Evolutionary conservation across 2,113 vertebrate genomes (phyloP), one percentile per base, ranked within the genome.

Genomic region (Cebidichthys violaceus): DNA sequence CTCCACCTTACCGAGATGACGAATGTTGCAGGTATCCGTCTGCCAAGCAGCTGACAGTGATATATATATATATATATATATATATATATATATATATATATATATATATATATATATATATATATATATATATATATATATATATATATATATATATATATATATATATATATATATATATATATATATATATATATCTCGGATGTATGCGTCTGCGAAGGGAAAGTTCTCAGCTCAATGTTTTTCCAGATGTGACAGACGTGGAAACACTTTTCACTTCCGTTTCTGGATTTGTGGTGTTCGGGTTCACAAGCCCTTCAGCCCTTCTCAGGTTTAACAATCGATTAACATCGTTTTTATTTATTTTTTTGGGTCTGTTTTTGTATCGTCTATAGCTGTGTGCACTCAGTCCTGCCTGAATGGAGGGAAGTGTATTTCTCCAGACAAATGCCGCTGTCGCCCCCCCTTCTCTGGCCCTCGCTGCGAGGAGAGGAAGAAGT

Each of bases 351-450:
- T 1, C 0, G 18, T 43, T 17, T 47, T 69, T 81, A 10, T 81
- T 1, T n/a, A n/a, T n/a, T n/a, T n/a, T 60, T 1, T 69, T 24
- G 24, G 31, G 17, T 79, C 8, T 81, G n/a, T 71, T 64, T 75
- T 6, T 86, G 35, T 90, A 29, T 74, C 9, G 59, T 10, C 85
- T 89, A 22, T 86, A 97, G 96, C 96, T 70, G 92, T 97, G 4
- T 97, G 97, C 76, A 77, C 88, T n/a, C 88, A 84, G 39, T 91
- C 95, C 60, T 97, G 96, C 85, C 82, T 95, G 37, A 95, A 96
- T 0, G 96, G 96, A 86, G 96, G 96, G 20, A 97, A 97, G 89
- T 97, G 96, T 71, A 85, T 97, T 64, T 95, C 96, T 43, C 96
- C 96, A 0, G 88, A 96, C 0, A 92, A 94, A 57, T 97, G 97